Percentiles rank a stretch among this genome's conserved stretches.
These are phyloP conservation scores for Parnassius mnemosyne DNA, from an alignment of 2,888 invertebrate genomes.

Conservation along the genomic window DNA sequence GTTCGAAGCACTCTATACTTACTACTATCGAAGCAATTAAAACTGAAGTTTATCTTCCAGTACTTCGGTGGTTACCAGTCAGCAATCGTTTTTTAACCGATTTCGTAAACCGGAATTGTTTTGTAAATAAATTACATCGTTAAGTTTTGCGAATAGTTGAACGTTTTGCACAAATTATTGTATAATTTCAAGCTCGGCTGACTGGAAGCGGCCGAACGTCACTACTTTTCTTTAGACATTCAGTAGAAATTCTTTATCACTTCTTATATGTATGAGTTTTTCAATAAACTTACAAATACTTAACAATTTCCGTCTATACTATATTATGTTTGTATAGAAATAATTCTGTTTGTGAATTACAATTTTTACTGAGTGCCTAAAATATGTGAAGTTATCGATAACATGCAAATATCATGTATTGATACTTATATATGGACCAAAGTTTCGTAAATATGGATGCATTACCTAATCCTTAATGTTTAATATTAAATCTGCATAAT, in stretches of 20 bases:
- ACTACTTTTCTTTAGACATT: constrained; percentile 51
- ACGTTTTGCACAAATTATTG: constrained; percentile 80
- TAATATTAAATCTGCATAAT: constrained; percentile 70
- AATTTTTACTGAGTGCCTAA: constrained; percentile 58
- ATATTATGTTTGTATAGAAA: no score
- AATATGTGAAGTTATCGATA: constrained; percentile 53
- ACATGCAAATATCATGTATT: constrained; percentile 71
- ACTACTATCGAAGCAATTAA: constrained; percentile 22
- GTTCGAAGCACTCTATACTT: constrained; percentile 18
- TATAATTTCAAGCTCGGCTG: constrained; percentile 76
- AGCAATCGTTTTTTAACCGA: constrained; percentile 69
- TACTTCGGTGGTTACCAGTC: constrained; percentile 73
- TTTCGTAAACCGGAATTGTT: constrained; percentile 48
- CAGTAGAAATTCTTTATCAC: constrained; percentile 42
- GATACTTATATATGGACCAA: constrained; percentile 80
- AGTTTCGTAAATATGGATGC: constrained; percentile 77
- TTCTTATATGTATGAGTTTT: neutral
- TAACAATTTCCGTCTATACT: constrained; percentile 1
- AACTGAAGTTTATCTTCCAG: constrained; percentile 14
- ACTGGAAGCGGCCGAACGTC: constrained; percentile 74
- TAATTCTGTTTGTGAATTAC: constrained; percentile 18
- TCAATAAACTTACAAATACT: neutral
- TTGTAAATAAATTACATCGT: constrained; percentile 73
- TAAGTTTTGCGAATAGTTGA: constrained; percentile 74
- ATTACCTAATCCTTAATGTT: constrained; percentile 70